Conservation (phyloP, 2,888 invertebrate species). For the Coelinius sp. region DNA sequence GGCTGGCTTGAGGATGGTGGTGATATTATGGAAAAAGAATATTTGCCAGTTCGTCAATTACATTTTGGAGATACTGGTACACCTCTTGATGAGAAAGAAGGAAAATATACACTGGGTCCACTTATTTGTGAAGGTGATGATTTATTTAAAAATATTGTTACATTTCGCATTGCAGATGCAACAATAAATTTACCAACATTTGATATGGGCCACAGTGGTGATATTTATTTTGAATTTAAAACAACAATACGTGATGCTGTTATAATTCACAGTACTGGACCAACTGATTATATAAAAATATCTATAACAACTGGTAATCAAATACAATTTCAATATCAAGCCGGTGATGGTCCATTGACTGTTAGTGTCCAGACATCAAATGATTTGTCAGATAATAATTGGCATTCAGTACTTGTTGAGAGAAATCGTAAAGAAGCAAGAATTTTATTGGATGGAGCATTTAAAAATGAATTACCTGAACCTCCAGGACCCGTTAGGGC, state of each 20-base stretch:
- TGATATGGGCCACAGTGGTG: conserved; percentile 94
- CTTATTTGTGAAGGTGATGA: conserved; percentile 94
- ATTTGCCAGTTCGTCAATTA: conserved; percentile 92
- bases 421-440: conserved; percentile 94
- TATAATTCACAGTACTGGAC: conserved; percentile 90
- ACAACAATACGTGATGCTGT: conserved; percentile 93
- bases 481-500: conserved; percentile 91
- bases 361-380: conserved; percentile 90
- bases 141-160: conserved; percentile 93
- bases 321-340: conserved; percentile 93
- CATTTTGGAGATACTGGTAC: conserved; percentile 96
- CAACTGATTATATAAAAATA: conserved; percentile 92
- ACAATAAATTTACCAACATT: conserved; percentile 90
- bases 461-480: conserved; percentile 86
- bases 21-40: conserved; percentile 89
- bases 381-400: conserved; percentile 88
- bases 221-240: conserved; percentile 97
- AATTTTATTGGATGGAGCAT: conserved; percentile 90
- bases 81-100: conserved; percentile 90
- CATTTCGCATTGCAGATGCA: conserved; percentile 92
- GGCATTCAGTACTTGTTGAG: conserved; percentile 97
- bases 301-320: conserved; percentile 85
- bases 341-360: conserved; percentile 90
- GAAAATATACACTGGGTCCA: conserved; percentile 89
- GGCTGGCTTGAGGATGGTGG: conserved; percentile 87